phyloP scores from a whole-genome alignment of 2,113 vertebrate genomes.

The Thamnaconus septentrionalis region DNA sequence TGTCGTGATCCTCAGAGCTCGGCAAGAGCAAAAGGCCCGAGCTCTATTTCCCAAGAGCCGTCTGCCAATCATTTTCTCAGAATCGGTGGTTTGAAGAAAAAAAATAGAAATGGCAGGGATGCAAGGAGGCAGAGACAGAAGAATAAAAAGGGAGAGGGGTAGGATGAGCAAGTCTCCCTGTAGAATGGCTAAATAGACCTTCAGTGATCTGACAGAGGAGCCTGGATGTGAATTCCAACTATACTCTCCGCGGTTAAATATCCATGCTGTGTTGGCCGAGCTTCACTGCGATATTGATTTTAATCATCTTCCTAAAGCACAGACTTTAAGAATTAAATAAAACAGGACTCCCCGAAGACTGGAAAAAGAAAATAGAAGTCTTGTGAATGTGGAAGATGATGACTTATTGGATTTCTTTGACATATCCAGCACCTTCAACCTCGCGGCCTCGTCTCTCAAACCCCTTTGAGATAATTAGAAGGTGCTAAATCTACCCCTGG shows the following conservation, averaged over 20 bases:
- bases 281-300: constrained; percentile 68
- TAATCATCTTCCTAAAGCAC: constrained; percentile 68
- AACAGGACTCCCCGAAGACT: constrained; percentile 34
- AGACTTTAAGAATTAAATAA: constrained; percentile 43
- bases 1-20: constrained; percentile 63
- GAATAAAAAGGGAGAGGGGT: constrained; percentile 15
- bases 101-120: constrained; percentile 22
- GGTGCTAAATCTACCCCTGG: constrained; percentile 39
- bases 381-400: too few relatives aligned
- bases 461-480: constrained; percentile 17
- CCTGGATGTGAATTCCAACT: constrained; percentile 73
- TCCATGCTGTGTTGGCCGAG: constrained; percentile 47
- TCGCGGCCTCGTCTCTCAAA: too few relatives aligned
- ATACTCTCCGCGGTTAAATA: constrained; percentile 48
- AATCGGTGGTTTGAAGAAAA: constrained; percentile 51
- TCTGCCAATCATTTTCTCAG: constrained; percentile 79
- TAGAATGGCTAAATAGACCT: constrained; percentile 73
- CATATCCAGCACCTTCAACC: too few relatives aligned
- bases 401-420: too few relatives aligned
- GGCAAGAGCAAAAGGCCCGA: constrained; percentile 56
- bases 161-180: constrained; percentile 59
- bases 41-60: constrained; percentile 71
- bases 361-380: constrained; percentile 22
- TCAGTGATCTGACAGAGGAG: constrained; percentile 69
- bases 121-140: constrained; percentile 8